phyloP scores from a whole-genome alignment of 2,113 vertebrate species.

The Mesocricetus auratus region DNA sequence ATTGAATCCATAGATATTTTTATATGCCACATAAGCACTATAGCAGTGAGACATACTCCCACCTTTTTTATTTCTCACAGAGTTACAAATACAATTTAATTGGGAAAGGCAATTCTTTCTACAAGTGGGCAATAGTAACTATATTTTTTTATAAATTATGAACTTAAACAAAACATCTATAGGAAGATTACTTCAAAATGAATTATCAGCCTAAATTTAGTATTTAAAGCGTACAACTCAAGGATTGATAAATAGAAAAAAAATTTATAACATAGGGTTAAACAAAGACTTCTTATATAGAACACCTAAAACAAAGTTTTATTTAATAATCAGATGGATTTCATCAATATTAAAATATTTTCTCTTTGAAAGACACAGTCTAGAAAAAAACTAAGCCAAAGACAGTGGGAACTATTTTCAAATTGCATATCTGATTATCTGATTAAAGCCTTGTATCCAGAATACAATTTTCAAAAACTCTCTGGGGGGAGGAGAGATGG shows the following conservation, averaged over 20 bases:
- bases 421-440: background rate
- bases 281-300: background rate
- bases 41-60: background rate
- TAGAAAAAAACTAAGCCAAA: background rate
- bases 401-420: background rate
- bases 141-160: background rate
- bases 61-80: background rate
- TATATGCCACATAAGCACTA: background rate
- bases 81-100: background rate
- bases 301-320: background rate
- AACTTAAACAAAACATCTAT: background rate
- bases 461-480: background rate
- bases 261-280: background rate
- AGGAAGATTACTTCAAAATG: background rate
- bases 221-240: background rate
- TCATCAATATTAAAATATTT: background rate
- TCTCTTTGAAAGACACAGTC: background rate
- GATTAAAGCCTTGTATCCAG: background rate
- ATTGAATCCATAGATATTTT: background rate
- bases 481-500: background rate
- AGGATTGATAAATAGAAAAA: background rate
- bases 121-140: background rate
- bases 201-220: background rate
- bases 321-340: background rate
- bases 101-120: background rate